Evolutionary conservation across 1,140 invertebrate genomes (phyloP).

Genomic region (Wiebesia pumilae): DNA sequence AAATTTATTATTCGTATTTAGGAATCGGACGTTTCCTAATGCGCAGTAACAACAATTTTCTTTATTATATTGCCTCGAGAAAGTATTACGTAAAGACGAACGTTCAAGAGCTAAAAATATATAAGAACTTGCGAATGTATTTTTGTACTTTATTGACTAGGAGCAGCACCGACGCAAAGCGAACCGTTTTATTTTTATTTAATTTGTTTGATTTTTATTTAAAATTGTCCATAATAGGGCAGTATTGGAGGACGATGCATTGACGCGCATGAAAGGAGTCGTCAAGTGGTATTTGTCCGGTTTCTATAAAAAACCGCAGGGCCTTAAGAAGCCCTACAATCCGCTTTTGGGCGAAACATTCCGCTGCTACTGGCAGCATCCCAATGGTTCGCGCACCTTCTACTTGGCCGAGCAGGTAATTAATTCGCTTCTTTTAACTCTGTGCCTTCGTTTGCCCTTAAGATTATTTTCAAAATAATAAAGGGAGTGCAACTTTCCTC

Average conservation of each 20-base stretch:
- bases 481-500: conserved; percentile 20
- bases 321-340: conserved; percentile 97
- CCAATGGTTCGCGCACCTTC: conserved; percentile 89
- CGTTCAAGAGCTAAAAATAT: too few relatives aligned
- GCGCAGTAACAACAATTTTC: too few relatives aligned
- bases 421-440: neutral
- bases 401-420: conserved; percentile 93
- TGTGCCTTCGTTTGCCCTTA: neutral
- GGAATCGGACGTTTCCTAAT: too few relatives aligned
- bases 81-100: too few relatives aligned
- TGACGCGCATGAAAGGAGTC: conserved; percentile 91
- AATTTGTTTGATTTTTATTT: neutral
- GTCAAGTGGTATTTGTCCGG: conserved; percentile 93
- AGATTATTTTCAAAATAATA: neutral
- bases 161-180: too few relatives aligned
- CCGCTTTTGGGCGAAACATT: conserved; percentile 94
- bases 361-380: conserved; percentile 92
- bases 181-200: neutral
- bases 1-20: too few relatives aligned
- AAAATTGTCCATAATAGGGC: conserved; percentile 78
- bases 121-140: too few relatives aligned
- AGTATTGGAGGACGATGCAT: conserved; percentile 90
- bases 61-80: too few relatives aligned
- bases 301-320: conserved; percentile 92
- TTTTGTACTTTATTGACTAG: too few relatives aligned